Percentiles rank a stretch among this genome's conserved stretches.
These are phyloP conservation scores for Xiphydria camelus DNA, from an alignment of 2,888 invertebrate species.

Conservation along the genomic window DNA sequence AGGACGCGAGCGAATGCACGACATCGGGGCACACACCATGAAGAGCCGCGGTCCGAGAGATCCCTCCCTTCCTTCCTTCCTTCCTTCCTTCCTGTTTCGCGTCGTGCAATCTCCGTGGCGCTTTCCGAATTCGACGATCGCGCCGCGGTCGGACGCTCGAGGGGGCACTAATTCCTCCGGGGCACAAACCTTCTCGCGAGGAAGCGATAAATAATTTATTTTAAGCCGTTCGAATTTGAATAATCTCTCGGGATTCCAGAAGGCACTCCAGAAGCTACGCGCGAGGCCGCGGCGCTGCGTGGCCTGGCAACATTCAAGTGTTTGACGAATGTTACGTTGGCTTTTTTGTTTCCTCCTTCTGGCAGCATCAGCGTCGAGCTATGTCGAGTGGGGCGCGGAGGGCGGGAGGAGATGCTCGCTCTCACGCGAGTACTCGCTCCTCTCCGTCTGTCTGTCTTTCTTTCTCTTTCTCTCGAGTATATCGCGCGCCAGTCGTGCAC, in stretches of 20 bases:
- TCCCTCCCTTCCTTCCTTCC: not conserved
- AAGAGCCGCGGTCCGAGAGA: not conserved
- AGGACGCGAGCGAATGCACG: no score
- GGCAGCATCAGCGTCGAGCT: conserved; percentile 50
- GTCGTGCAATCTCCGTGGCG: conserved; percentile 22
- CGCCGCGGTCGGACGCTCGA: not conserved
- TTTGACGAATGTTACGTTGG: conserved; percentile 53
- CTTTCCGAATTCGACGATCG: no score
- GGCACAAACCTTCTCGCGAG: not conserved
- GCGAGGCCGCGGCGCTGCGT: conserved; percentile 14
- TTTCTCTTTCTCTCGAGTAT: conserved; percentile 16
- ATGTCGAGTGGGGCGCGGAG: conserved; percentile 55
- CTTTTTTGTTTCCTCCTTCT: conserved; percentile 50
- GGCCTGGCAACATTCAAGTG: conserved; percentile 54
- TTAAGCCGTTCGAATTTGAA: conserved; percentile 54
- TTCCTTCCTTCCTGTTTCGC: conserved; percentile 21
- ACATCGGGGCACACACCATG: no score
- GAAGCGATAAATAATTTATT: conserved; percentile 44
- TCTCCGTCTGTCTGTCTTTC: conserved; percentile 3
- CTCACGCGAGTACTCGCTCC: conserved; percentile 32
- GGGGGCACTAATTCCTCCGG: conserved; percentile 23
- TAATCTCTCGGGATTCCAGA: conserved; percentile 52
- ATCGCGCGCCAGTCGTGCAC: no score
- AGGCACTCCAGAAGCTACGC: conserved; percentile 45
- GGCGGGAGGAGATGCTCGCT: no score